phyloP scores from a whole-genome alignment of 2,888 invertebrate species.

The Tortricodes alternella region DNA sequence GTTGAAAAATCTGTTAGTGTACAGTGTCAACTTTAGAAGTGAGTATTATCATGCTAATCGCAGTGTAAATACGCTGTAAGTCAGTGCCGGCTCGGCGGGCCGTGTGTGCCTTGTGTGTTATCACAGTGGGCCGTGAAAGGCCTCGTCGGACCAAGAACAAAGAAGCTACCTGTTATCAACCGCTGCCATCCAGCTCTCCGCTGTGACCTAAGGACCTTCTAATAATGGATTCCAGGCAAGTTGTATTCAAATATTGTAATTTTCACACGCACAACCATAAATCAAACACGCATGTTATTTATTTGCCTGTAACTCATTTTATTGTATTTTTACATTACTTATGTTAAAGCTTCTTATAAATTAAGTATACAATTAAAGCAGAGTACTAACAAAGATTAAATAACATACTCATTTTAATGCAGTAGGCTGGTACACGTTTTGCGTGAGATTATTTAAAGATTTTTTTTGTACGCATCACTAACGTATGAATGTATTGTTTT shows the following conservation, averaged over 20 bases:
- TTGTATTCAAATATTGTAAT: constrained; percentile 21
- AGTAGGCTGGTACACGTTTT: no score
- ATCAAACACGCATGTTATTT: neutral
- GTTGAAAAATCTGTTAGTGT: constrained; percentile 74
- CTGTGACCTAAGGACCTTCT: constrained; percentile 42
- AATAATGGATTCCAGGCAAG: constrained; percentile 70
- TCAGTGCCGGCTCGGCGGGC: constrained; percentile 54
- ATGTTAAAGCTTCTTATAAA: no score
- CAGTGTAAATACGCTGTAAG: constrained; percentile 70
- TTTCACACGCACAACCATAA: neutral
- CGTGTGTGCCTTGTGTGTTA: constrained; percentile 66
- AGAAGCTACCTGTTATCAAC: constrained; percentile 50
- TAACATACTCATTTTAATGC: no score
- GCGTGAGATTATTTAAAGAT: no score
- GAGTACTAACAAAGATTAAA: no score
- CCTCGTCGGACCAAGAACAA: constrained; percentile 59
- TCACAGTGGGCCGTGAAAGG: constrained; percentile 60
- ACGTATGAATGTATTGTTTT: no score
- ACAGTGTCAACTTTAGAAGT: constrained; percentile 75
- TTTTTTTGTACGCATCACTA: no score
- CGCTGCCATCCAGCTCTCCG: constrained; percentile 42
- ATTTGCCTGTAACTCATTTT: neutral
- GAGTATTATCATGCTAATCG: constrained; percentile 74
- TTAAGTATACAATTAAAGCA: no score
- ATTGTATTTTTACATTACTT: no score